Conservation (phyloP, 2,113 vertebrate species). For the Prionailurus bengalensis region DNA sequence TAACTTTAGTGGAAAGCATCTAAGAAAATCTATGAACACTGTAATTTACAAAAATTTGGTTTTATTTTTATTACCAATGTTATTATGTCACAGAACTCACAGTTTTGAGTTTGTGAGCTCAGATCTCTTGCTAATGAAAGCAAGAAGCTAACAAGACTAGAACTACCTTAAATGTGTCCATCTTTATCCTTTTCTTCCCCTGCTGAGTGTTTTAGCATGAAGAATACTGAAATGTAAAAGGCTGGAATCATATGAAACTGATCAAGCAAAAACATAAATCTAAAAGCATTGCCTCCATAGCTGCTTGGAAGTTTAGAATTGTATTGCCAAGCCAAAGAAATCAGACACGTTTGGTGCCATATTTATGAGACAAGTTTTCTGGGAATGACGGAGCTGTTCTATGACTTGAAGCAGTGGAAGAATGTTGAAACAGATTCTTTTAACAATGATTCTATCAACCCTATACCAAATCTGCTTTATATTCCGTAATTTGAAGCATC, state of each 20-base stretch:
- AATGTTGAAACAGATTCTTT: background rate
- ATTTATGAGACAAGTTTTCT: background rate
- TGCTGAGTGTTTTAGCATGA: background rate
- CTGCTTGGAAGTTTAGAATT: background rate
- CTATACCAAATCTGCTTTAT: background rate
- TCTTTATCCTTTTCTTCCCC: background rate
- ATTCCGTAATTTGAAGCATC: background rate
- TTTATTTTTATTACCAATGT: slow-evolving; percentile 11
- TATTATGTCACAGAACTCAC: background rate
- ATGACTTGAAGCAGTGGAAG: background rate
- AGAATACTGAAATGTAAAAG: background rate
- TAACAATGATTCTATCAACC: background rate
- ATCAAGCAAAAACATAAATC: background rate
- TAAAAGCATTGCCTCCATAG: background rate
- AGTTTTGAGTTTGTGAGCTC: background rate
- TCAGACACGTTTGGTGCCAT: background rate
- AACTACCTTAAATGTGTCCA: background rate
- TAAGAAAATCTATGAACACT: slow-evolving; percentile 1
- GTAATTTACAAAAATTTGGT: background rate
- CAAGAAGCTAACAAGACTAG: background rate
- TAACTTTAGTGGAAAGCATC: background rate
- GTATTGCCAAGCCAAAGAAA: background rate
- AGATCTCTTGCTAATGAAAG: background rate
- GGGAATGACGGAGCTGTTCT: background rate
- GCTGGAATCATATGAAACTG: background rate